Evolutionary conservation across 1,140 invertebrate genomes (phyloP), one percentile per base, ranked within the genome.

Genomic region (Stegodyphus dumicola): DNA sequence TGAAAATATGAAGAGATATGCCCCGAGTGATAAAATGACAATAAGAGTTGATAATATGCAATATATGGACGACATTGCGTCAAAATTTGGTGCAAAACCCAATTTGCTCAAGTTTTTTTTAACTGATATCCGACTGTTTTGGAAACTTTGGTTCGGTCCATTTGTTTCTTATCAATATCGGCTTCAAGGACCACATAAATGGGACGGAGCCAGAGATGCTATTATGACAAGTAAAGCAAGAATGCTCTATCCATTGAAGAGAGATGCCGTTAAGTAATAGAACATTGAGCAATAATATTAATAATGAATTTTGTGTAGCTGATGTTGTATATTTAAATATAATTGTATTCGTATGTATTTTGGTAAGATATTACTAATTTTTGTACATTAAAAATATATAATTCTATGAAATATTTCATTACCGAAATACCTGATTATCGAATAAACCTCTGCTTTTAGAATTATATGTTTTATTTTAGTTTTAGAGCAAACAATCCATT

Each of bases 111-210:
- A 88, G 52, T 18, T 87, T 9, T 53, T 78, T 17, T 76, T 88
- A 5, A 88, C 87, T 51, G 88, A 88, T 66, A 75, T 86, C n/a
- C 13, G 5, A 48, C 70, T 88, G 15, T 88, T 87, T 60, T n/a
- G 88, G 10, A 51, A 9, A 87, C 88, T 15, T 73, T 88, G 9
- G 90, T 90, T 87, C 90, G 89, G 33, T 89, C 90, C 6, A 88
- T 87, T 85, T 88, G 88, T 67, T 0, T 88, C 91, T 0, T 91
- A 90, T 77, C 91, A 91, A 76, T 91, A 89, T 87, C 87, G 91
- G 13, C 86, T 91, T n/a, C 75, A 77, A 49, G 91, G 91, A 10
- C 90, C 90, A 6, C 87, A 89, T 7, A 86, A 75, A 51, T 91
- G 91, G 91, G 13, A 78, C 7, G 89, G 89, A 11, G 91, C 91